These are phyloP conservation scores for Xiphophorus couchianus DNA, from an alignment of 2,113 vertebrate genomes.

Conservation along the genomic window DNA sequence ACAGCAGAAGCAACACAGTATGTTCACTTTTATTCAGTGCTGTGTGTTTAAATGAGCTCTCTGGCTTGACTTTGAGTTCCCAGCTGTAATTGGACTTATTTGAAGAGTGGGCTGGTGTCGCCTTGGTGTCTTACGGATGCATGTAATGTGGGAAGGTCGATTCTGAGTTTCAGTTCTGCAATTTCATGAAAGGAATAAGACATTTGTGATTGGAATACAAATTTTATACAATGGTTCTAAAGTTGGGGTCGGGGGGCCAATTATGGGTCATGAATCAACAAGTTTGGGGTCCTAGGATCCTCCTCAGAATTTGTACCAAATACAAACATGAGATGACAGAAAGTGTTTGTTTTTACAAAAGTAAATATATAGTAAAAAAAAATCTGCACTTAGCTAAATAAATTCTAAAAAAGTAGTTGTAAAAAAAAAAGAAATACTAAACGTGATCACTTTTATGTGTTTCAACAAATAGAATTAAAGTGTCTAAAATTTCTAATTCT, in stretches of 20 bases:
- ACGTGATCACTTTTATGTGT: not conserved
- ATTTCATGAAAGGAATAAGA: not conserved
- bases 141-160: not conserved
- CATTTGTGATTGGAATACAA: not conserved
- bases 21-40: not conserved
- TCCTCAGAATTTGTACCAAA: not conserved
- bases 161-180: not conserved
- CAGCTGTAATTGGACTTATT: conserved; percentile 15
- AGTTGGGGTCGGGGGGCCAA: not conserved
- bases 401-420: no score
- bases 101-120: not conserved
- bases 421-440: no score
- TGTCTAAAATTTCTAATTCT: no score
- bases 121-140: not conserved
- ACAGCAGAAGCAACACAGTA: not conserved
- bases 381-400: no score
- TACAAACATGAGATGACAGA: no score
- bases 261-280: no score
- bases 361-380: no score
- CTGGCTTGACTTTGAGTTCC: conserved; percentile 22
- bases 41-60: not conserved
- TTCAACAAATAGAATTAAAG: not conserved
- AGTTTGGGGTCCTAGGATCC: not conserved
- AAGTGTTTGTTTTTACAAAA: no score
- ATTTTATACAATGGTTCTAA: conserved; percentile 6